Evolutionary conservation across 1,140 invertebrate species (phyloP).

Genomic region (Drosophila sproati): DNA sequence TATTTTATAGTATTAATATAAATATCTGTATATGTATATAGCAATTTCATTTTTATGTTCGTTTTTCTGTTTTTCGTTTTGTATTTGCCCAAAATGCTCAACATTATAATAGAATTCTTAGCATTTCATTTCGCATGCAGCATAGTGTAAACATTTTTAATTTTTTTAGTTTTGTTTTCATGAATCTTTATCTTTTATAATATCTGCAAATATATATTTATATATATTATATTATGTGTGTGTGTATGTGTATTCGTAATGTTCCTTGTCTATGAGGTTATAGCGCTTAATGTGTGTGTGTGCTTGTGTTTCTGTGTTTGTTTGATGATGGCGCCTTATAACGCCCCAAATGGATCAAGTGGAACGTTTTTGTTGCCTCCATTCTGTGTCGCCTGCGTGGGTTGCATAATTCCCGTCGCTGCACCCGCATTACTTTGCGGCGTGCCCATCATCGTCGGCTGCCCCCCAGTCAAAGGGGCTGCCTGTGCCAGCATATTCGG

Average conservation of each 20-base stretch:
- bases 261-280: constrained; percentile 68
- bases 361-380: constrained; percentile 79
- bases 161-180: constrained; percentile 54
- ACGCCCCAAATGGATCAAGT: constrained; percentile 84
- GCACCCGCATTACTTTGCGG: constrained; percentile 72
- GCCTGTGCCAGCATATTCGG: constrained; percentile 72
- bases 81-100: constrained; percentile 54
- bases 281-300: constrained; percentile 54
- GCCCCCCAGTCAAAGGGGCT: constrained; percentile 84
- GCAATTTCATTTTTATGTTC: constrained; percentile 53
- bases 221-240: constrained; percentile 53
- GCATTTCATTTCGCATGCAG: constrained; percentile 55
- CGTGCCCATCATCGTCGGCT: constrained; percentile 82
- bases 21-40: constrained; percentile 67
- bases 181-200: constrained; percentile 31
- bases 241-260: constrained; percentile 45
- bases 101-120: constrained; percentile 72
- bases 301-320: constrained; percentile 27
- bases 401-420: constrained; percentile 73
- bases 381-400: constrained; percentile 73
- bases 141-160: constrained; percentile 58
- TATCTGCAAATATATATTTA: constrained; percentile 58
- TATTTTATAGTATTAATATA: constrained; percentile 56
- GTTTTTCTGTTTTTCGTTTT: not conserved
- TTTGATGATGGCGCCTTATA: constrained; percentile 70